phyloP scores from a whole-genome alignment of 2,113 vertebrate species.

The Athene cunicularia region DNA sequence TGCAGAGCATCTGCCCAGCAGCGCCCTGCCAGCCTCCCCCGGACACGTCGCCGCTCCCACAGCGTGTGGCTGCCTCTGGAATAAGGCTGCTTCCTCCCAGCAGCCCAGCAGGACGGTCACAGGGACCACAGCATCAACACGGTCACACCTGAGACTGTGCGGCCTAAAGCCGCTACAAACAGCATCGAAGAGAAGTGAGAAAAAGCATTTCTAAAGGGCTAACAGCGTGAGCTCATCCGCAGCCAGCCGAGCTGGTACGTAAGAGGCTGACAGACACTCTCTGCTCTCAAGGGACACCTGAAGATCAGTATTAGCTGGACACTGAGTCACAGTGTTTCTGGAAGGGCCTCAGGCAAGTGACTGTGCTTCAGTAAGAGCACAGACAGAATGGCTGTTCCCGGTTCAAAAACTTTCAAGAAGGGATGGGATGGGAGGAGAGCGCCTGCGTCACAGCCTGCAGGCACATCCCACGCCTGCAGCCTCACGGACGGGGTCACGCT shows the following conservation, averaged over 20 bases:
- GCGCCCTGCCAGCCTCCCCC: neutral
- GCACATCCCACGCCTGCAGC: rapidly evolving
- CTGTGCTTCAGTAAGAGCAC: neutral
- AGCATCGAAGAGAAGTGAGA: neutral
- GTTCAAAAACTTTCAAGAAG: neutral
- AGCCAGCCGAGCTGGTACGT: neutral
- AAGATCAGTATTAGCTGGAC: neutral
- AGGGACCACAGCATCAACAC: neutral
- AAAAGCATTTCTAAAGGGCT: neutral
- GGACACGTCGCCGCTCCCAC: too few relatives aligned
- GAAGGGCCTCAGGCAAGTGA: neutral
- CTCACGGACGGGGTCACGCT: neutral
- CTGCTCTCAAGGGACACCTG: neutral
- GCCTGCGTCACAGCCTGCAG: neutral
- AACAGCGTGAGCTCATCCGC: neutral
- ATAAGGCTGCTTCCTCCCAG: neutral
- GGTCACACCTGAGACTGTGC: neutral
- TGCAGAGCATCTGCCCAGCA: neutral
- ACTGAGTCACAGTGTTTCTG: neutral
- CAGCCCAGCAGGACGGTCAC: rapidly evolving
- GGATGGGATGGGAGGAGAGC: neutral
- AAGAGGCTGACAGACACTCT: neutral
- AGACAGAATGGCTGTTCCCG: neutral
- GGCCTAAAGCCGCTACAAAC: neutral
- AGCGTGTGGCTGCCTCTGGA: rapidly evolving